Conservation (phyloP, 2,888 invertebrate genomes). For the Rhagonycha fulva region DNA sequence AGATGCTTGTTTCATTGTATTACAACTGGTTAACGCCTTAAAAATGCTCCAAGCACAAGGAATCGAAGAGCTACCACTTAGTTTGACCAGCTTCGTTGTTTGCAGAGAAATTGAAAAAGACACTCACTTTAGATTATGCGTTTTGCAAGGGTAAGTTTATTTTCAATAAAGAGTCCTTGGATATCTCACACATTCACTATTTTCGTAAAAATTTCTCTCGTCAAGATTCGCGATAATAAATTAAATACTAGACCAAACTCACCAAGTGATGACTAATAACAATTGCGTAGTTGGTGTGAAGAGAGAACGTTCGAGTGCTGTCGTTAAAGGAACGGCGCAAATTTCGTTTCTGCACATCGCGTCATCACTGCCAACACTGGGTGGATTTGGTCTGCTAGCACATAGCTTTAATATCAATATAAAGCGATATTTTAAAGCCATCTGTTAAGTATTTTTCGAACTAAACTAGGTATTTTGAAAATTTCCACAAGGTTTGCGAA, state of each 20-base stretch:
- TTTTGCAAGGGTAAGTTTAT: constrained; percentile 71
- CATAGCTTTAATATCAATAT: neutral
- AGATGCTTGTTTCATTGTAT: constrained; percentile 77
- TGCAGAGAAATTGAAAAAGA: constrained; percentile 69
- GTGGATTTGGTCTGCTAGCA: too few species aligned
- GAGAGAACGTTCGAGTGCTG: too few species aligned
- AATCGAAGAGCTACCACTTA: constrained; percentile 76
- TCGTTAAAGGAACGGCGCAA: too few species aligned
- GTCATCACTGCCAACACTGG: too few species aligned
- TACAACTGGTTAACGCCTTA: constrained; percentile 80
- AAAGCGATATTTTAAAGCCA: neutral
- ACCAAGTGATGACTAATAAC: too few species aligned
- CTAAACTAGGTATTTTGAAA: too few species aligned
- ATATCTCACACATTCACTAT: neutral
- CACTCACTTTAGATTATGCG: constrained; percentile 68
- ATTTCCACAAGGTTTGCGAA: too few species aligned
- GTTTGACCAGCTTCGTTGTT: constrained; percentile 73
- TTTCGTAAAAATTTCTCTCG: neutral
- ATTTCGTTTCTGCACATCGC: too few species aligned
- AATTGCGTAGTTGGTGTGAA: too few species aligned
- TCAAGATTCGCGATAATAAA: neutral
- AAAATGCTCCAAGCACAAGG: constrained; percentile 83
- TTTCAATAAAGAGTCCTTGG: neutral
- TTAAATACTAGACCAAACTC: too few species aligned
- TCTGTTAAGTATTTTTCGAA: too few species aligned